These are phyloP conservation scores for Hymenopus coronatus DNA, from an alignment of 2,888 invertebrate genomes.

Conservation along the genomic window DNA sequence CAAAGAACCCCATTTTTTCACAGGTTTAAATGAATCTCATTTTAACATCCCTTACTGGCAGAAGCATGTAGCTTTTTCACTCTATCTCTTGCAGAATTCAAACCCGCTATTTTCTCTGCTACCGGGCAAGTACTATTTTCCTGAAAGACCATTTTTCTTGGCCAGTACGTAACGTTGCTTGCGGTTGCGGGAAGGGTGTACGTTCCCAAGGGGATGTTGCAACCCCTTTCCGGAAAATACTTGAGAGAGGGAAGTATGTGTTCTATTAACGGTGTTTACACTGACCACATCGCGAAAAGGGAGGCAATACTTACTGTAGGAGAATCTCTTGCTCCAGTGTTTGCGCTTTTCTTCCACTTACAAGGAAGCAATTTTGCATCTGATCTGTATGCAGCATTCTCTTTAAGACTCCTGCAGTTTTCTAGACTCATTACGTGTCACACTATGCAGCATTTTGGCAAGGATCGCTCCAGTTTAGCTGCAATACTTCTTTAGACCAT, in stretches of 20 bases:
- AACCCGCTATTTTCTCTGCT: background rate
- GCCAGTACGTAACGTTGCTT: background rate
- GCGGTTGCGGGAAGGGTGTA: background rate
- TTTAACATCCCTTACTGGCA: background rate
- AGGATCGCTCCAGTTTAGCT: too few species aligned
- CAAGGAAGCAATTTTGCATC: background rate
- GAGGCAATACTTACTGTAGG: background rate
- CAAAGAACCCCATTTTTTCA: background rate
- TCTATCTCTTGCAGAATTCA: background rate
- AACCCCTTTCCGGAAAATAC: background rate
- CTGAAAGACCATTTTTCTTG: constrained; percentile 9
- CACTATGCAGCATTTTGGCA: background rate
- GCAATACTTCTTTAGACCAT: too few species aligned
- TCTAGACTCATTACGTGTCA: background rate
- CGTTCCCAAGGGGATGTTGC: background rate
- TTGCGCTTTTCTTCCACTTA: background rate
- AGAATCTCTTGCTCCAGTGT: background rate
- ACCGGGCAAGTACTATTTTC: background rate
- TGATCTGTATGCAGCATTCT: background rate
- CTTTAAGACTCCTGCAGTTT: background rate
- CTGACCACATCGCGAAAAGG: background rate
- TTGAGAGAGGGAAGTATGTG: background rate
- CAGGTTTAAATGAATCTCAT: background rate
- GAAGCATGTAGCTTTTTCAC: background rate
- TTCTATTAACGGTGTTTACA: background rate